Evolutionary conservation across 2,888 invertebrate species (phyloP).

Genomic region (Mycalesis mineus): DNA sequence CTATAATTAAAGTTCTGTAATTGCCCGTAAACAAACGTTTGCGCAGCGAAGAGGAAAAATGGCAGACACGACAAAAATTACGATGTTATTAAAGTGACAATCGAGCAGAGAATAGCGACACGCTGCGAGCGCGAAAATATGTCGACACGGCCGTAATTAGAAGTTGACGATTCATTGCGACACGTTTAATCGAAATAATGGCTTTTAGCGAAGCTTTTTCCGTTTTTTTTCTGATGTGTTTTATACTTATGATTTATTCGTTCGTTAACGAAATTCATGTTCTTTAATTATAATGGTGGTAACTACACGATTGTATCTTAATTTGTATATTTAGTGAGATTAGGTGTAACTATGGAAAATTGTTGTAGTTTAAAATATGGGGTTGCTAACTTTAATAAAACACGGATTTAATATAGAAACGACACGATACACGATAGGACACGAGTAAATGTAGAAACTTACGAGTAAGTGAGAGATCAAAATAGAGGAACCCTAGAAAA

Average conservation of each 20-base stretch:
- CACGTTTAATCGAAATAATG: conserved; percentile 35
- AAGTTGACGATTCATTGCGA: conserved; percentile 26
- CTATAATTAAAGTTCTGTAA: not conserved
- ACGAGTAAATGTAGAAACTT: no score
- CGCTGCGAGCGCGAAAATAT: conserved; percentile 24
- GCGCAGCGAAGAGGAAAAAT: not conserved
- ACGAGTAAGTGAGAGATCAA: no score
- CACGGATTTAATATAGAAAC: no score
- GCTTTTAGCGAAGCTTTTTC: conserved; percentile 7
- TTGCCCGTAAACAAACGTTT: not conserved
- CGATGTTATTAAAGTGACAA: conserved; percentile 17
- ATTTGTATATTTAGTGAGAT: not conserved
- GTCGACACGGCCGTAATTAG: conserved; percentile 35
- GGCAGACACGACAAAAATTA: conserved; percentile 11
- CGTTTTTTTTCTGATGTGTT: not conserved
- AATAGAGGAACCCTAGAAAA: no score
- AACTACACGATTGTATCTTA: not conserved
- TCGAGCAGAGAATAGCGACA: conserved; percentile 18
- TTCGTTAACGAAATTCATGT: not conserved
- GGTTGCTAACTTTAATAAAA: no score
- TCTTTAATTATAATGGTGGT: not conserved
- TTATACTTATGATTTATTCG: not conserved
- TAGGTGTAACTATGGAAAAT: not conserved
- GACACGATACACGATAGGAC: no score
- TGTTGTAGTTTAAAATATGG: not conserved